A percentile compares a stretch with the other conserved stretches of the same genome.
Conservation (phyloP, 2,797 vertebrate genomes). For the Typhlichthys subterraneus region DNA sequence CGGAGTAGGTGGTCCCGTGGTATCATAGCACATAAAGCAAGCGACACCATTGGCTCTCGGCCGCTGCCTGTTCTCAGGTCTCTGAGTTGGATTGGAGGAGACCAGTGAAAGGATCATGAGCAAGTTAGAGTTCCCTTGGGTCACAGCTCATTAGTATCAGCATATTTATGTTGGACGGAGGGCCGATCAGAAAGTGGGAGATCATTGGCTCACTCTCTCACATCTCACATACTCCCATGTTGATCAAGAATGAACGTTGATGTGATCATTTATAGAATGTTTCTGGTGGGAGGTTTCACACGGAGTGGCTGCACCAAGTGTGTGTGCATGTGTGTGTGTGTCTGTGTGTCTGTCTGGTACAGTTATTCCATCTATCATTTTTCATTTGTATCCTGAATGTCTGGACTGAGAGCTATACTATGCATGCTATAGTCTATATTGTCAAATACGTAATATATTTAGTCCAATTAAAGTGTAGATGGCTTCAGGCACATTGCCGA, state of each 20-base stretch:
- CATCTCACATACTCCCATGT: constrained; percentile 40
- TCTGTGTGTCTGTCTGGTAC: constrained; percentile 11
- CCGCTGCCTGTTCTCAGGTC: constrained; percentile 38
- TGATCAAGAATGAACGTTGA: constrained; percentile 59
- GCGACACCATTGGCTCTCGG: constrained; percentile 39
- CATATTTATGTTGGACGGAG: constrained; percentile 62
- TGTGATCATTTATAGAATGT: constrained; percentile 61
- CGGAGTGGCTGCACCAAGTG: constrained; percentile 47
- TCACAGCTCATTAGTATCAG: constrained; percentile 64
- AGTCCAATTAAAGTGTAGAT: background rate
- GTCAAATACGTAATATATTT: constrained; percentile 43
- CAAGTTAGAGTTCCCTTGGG: constrained; percentile 43
- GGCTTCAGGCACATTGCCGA: constrained; percentile 8
- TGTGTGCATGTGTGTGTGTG: constrained; percentile 9
- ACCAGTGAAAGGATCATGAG: constrained; percentile 34
- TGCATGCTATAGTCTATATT: constrained; percentile 26
- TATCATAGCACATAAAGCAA: constrained; percentile 27
- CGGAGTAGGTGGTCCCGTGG: constrained; percentile 50
- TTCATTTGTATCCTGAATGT: constrained; percentile 61
- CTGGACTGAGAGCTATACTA: constrained; percentile 49
- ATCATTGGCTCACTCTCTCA: constrained; percentile 27
- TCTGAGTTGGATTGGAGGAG: constrained; percentile 29
- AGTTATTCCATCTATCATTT: constrained; percentile 56
- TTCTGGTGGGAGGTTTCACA: constrained; percentile 46
- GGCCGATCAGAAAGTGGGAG: constrained; percentile 51